Percentiles rank a stretch among this genome's conserved stretches.
phyloP scores from a whole-genome alignment of 64 coral and sea anemone genomes.

The Dendronephthya gigantea region DNA sequence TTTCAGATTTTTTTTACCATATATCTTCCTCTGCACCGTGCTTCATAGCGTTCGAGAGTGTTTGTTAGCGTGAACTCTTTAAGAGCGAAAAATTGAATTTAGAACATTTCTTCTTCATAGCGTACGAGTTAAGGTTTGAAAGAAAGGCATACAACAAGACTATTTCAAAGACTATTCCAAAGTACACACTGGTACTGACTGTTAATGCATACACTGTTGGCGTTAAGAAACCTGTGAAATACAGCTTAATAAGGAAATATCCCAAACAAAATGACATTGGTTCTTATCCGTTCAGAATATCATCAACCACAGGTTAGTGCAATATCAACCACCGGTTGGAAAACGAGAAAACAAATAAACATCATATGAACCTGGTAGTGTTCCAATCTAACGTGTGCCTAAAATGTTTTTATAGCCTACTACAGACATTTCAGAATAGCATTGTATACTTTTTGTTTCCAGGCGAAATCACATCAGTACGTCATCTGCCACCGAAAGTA shows the following conservation, averaged over 20 bases:
- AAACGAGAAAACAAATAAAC: too few relatives aligned
- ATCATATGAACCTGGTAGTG: too few relatives aligned
- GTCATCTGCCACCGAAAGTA: neutral
- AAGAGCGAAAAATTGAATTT: too few relatives aligned
- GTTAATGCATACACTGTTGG: neutral
- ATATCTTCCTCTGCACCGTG: too few relatives aligned
- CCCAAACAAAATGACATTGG: neutral
- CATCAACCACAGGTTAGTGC: neutral
- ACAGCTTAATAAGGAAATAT: neutral
- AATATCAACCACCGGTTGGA: neutral
- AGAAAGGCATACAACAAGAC: neutral
- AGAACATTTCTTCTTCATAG: neutral
- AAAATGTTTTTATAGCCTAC: too few relatives aligned
- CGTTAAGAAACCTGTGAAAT: neutral
- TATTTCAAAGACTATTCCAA: neutral
- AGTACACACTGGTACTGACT: neutral
- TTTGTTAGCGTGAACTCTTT: too few relatives aligned
- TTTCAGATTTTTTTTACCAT: neutral
- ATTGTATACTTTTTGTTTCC: neutral
- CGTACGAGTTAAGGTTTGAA: neutral
- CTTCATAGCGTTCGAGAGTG: too few relatives aligned
- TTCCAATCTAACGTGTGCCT: too few relatives aligned
- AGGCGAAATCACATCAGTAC: neutral
- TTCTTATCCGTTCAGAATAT: neutral
- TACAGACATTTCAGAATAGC: too few relatives aligned